These are phyloP conservation scores for Leucozona laternaria DNA, from an alignment of 2,888 invertebrate genomes.

Conservation along the genomic window DNA sequence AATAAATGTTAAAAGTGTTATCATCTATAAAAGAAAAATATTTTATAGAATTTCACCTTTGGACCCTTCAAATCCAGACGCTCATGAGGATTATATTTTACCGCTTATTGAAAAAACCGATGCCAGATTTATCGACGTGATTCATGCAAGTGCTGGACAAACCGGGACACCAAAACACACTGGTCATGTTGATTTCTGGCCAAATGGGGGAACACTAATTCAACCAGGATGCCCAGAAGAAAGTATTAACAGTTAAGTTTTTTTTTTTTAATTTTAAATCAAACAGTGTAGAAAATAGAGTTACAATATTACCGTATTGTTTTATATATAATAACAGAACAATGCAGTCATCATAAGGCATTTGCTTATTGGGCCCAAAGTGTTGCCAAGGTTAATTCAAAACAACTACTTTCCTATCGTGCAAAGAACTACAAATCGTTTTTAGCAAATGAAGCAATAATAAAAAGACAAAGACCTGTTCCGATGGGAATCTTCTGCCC, in stretches of 20 bases:
- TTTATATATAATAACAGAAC: conserved; percentile 80
- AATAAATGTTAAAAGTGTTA: neutral
- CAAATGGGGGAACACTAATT: conserved; percentile 85
- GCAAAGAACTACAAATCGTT: conserved; percentile 85
- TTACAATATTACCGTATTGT: neutral
- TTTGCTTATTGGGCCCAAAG: conserved; percentile 87
- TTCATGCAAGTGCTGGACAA: conserved; percentile 88
- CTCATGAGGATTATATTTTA: conserved; percentile 82
- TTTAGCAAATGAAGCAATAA: conserved; percentile 80
- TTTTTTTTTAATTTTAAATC: neutral
- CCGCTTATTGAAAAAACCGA: conserved; percentile 84
- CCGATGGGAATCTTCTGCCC: conserved; percentile 82
- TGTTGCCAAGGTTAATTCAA: conserved; percentile 79
- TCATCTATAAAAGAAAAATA: neutral
- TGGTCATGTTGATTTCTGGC: conserved; percentile 87
- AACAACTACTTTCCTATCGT: conserved; percentile 85
- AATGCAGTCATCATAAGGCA: conserved; percentile 86
- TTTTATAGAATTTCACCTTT: conserved; percentile 85
- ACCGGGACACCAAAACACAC: conserved; percentile 87
- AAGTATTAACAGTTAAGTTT: conserved; percentile 21
- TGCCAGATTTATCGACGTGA: conserved; percentile 87
- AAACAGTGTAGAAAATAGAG: no score
- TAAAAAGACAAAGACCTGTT: conserved; percentile 66
- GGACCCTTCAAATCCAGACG: conserved; percentile 87
- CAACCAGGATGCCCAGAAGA: conserved; percentile 86